Conservation (phyloP, 1,140 invertebrate genomes). For the Drosophila pruinosa region DNA sequence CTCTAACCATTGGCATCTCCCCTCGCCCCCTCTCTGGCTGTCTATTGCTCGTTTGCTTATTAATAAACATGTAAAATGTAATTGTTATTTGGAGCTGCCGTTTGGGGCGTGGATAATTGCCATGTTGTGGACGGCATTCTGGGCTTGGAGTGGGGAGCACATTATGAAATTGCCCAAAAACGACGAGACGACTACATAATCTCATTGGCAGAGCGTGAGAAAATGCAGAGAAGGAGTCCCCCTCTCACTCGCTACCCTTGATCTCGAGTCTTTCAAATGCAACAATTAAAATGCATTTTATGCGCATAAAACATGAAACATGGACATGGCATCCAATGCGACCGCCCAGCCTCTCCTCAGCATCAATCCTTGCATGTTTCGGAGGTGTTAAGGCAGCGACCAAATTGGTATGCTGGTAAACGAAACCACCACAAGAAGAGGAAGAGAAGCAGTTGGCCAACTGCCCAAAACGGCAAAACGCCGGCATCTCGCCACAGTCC, state of each 20-base stretch:
- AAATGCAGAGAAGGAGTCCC: constrained; percentile 11
- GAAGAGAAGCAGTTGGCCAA: neutral
- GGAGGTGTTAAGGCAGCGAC: constrained; percentile 49
- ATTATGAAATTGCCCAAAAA: constrained; percentile 44
- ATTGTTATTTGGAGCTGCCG: constrained; percentile 52
- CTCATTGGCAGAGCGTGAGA: constrained; percentile 36
- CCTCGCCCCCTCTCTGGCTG: neutral
- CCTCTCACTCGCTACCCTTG: neutral
- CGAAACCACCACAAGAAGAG: constrained; percentile 32
- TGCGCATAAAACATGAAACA: constrained; percentile 54
- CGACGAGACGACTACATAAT: constrained; percentile 27
- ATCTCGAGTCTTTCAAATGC: constrained; percentile 26
- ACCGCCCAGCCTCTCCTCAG: constrained; percentile 1
- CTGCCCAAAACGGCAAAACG: constrained; percentile 37
- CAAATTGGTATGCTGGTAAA: constrained; percentile 56
- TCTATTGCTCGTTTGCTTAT: constrained; percentile 18
- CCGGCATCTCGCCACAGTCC: constrained; percentile 40
- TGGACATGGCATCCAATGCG: constrained; percentile 38
- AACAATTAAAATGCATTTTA: constrained; percentile 57
- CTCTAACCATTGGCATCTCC: neutral
- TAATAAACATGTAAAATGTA: constrained; percentile 57
- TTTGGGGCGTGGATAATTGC: constrained; percentile 50
- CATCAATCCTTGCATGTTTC: constrained; percentile 39
- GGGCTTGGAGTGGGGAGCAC: neutral
- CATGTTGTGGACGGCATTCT: constrained; percentile 19